phyloP scores from a whole-genome alignment of 2,113 vertebrate species.

The Agelaius phoeniceus region DNA sequence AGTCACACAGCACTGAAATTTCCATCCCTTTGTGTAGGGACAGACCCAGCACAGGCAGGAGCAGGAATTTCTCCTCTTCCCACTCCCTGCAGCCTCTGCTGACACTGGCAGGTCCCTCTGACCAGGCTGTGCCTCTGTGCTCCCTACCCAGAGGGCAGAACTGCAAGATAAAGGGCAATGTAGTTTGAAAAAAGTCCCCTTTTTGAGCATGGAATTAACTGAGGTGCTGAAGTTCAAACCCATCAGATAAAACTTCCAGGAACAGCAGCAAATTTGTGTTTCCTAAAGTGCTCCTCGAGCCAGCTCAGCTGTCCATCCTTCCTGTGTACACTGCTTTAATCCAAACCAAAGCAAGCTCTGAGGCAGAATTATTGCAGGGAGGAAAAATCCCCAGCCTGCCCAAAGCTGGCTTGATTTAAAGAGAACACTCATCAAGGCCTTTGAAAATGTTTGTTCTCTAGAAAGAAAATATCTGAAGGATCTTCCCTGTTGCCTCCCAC shows the following conservation, averaged over 20 bases:
- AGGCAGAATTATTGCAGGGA: background rate
- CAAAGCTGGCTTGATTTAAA: slow-evolving; percentile 3
- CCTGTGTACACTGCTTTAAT: background rate
- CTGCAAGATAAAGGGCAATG: background rate
- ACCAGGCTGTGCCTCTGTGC: background rate
- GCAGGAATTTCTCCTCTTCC: background rate
- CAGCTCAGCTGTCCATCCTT: background rate
- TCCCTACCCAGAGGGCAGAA: background rate
- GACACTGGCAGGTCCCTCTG: background rate
- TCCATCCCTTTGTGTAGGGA: rapidly evolving
- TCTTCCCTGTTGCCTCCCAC: slow-evolving; percentile 31
- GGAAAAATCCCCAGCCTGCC: background rate
- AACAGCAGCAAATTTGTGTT: background rate
- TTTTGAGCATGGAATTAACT: no score
- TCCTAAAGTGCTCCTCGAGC: background rate
- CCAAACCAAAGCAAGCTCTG: slow-evolving; percentile 4
- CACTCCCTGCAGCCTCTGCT: background rate
- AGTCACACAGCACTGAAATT: background rate
- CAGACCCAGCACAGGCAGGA: background rate
- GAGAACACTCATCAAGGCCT: background rate
- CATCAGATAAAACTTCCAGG: background rate
- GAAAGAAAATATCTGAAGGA: slow-evolving; percentile 40
- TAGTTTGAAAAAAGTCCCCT: no score
- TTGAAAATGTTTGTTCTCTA: slow-evolving; percentile 45
- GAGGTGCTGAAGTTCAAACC: no score